Evolutionary conservation across 2,113 vertebrate genomes (phyloP), one percentile per base, ranked within the genome.

Genomic region (Ramphastos sulfuratus): DNA sequence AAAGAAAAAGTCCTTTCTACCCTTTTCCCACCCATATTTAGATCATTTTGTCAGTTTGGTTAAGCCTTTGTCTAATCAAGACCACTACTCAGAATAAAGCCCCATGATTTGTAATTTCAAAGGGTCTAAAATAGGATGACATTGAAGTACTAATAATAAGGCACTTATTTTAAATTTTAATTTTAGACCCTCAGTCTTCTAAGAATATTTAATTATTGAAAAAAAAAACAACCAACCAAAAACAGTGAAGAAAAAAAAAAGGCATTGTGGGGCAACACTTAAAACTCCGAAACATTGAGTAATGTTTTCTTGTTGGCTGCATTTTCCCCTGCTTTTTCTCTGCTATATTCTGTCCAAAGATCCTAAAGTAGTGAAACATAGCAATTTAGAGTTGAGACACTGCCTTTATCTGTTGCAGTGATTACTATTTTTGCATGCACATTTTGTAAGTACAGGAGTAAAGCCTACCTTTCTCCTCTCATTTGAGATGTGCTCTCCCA

Each of bases 1-100:
- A 76, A 89, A 82, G 16, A 65, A 89, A 88, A 83, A 91, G 30
- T 42, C 33, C 71, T 35, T 76, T 60, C 31, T 81, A 18, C 10
- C 7, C 23, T 77, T 65, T 56, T 52, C 15, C 11, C 3, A 42
- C 5, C 12, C 1, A 1, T 6, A 9, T 61, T 87, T 82, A 0
- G 1, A 73, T 5, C 15, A 60, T 5, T 69, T 79, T 39, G 28
- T 72, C 20, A 63, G 15, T 79, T 93, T 71, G 13, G 16, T 84
- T 78, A 81, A 86, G 11, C 27, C 87, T 74, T 58, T 76, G 37
- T 80, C 37, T 73, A 37, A 46, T 80, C 37, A 7, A 55, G 44
- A 79, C 31, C 20, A 24, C 15, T 65, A 52, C 35, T 66, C 21
- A 46, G 23, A 61, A 46, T 72, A 25, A 83, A 75, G 30, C 0